Evolutionary conservation across 2,888 invertebrate species (phyloP), one percentile per base, ranked within the genome.

Genomic region (Amiota communis): DNA sequence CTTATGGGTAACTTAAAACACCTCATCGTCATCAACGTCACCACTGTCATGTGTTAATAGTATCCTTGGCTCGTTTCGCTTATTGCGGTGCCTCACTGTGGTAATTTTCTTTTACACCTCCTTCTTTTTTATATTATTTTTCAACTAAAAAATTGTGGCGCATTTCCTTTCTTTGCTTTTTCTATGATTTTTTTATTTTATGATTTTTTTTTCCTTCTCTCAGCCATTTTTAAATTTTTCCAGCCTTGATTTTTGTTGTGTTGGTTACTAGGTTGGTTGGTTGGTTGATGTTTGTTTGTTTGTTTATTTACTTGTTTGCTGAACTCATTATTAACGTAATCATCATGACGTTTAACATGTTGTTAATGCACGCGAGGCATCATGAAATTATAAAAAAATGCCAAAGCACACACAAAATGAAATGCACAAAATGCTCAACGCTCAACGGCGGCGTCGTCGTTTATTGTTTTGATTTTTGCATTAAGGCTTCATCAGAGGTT

Each of bases 91-190:
- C 8, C 36, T 36, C 51, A 53, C 53, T 53, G 23, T 51, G 49
- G 67, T 53, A 68, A 68, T 65, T 48, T 48, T 68, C 51, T 68
- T 68, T 51, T 68, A 68, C 67, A 51, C 51, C 23, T 64, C 57
- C 1, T 57, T 10, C 17, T 57, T 57, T 57, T 57, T 56, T 11
- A 15, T 17, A 4, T n/a, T 53, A 4, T 53, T 53, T 53, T n/a
- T 53, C 53, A n/a, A n/a, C n/a, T 53, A 17, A 57, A 57, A 57
- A 57, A 53, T 53, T 53, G 59, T 59, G 59, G 15, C 20, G 59
- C 59, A 59, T 15, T 20, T 59, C 15, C 59, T 59, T 20, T 57
- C 36, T 36, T 59, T 59, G 10, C 59, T 59, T 59, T 8, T 20
- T 59, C 8, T 59, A 3, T 2, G 10, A 20, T 11, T 17, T 1